A percentile compares a stretch with the other conserved stretches of the same genome.
Evolutionary conservation across 2,888 invertebrate genomes (phyloP).

Genomic region (Mycogona germanica): DNA sequence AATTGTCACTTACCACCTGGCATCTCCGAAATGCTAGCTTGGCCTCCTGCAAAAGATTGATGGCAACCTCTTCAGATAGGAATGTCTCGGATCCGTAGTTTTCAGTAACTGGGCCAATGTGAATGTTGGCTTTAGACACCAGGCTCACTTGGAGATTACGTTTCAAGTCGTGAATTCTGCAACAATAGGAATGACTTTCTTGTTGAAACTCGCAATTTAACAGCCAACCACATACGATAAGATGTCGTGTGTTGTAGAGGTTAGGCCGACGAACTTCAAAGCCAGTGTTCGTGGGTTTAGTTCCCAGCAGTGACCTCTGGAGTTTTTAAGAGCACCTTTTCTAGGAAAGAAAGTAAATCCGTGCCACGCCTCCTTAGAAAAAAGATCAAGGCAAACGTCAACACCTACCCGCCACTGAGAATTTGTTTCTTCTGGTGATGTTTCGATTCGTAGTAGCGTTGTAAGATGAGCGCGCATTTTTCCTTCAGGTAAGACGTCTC

Average conservation of each 20-base stretch:
- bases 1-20: conserved; percentile 49
- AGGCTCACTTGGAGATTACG: conserved; percentile 89
- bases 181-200: conserved; percentile 14
- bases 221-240: background rate
- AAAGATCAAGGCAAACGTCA: background rate
- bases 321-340: too few species aligned
- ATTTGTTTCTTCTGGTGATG: conserved; percentile 91
- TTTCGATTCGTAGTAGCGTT: conserved; percentile 79
- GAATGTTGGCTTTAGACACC: conserved; percentile 80
- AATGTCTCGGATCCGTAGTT: conserved; percentile 96
- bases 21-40: conserved; percentile 82
- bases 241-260: too few species aligned
- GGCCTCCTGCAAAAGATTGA: conserved; percentile 77
- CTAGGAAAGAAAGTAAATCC: conserved; percentile 13
- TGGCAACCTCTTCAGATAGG: conserved; percentile 85
- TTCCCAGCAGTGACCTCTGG: too few species aligned
- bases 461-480: conserved; percentile 58
- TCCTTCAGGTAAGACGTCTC: conserved; percentile 68
- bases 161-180: conserved; percentile 76
- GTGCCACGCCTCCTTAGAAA: conserved; percentile 19
- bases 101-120: conserved; percentile 77
- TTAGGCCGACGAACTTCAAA: too few species aligned
- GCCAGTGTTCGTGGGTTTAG: too few species aligned
- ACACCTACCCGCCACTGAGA: conserved; percentile 62
- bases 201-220: background rate